Evolutionary conservation across 2,888 invertebrate genomes (phyloP).

Genomic region (Eupithecia subumbrata): DNA sequence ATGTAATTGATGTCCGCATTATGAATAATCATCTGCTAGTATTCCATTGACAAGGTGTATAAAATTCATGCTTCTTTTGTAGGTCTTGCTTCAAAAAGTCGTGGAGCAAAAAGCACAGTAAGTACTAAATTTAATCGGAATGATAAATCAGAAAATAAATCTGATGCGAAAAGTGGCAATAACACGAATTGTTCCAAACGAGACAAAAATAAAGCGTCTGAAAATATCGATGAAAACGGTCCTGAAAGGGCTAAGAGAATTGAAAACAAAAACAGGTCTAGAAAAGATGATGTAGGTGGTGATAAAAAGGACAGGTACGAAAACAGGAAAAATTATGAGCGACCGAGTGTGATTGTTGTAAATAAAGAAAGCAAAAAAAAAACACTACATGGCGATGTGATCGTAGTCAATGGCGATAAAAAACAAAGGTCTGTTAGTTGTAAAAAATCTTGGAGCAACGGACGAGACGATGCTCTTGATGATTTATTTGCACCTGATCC

Average conservation of each 20-base stretch:
- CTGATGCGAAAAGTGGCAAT: slow-evolving; percentile 3
- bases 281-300: slow-evolving; percentile 14
- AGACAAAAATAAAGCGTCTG: neutral
- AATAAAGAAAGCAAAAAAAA: neutral
- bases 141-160: slow-evolving; percentile 8
- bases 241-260: neutral
- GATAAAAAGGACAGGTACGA: neutral
- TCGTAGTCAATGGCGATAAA: neutral
- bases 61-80: slow-evolving; percentile 32
- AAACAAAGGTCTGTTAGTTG: slow-evolving; percentile 6
- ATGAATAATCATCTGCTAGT: neutral
- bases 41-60: slow-evolving; percentile 9
- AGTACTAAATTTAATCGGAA: slow-evolving; percentile 25
- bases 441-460: neutral
- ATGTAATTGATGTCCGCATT: neutral
- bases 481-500: neutral
- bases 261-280: neutral
- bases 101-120: slow-evolving; percentile 30
- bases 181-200: neutral
- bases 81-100: slow-evolving; percentile 33
- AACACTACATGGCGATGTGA: neutral
- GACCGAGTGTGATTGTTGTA: neutral
- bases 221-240: slow-evolving; percentile 2
- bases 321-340: neutral
- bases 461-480: neutral